A percentile compares a stretch with the other conserved stretches of the same genome.
phyloP scores from a whole-genome alignment of 2,113 vertebrate genomes.

The Mus musculus region DNA sequence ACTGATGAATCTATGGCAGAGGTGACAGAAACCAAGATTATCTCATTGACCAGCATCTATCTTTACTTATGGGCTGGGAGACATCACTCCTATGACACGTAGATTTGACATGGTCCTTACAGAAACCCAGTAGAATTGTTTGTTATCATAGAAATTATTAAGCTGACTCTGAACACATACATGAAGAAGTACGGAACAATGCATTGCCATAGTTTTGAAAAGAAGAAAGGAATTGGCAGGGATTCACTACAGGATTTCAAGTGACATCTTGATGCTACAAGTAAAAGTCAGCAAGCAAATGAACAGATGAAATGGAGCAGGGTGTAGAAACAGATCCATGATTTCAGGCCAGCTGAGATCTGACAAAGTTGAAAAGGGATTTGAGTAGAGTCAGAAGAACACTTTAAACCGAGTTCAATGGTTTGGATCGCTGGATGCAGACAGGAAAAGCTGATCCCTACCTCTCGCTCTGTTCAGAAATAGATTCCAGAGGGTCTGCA shows the following conservation, averaged over 20 bases:
- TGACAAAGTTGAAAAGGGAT: neutral
- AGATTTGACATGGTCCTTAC: neutral
- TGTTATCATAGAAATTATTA: neutral
- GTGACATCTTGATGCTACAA: neutral
- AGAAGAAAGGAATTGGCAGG: neutral
- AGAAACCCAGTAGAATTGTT: neutral
- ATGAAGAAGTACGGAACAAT: neutral
- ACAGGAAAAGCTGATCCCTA: neutral
- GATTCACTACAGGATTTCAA: neutral
- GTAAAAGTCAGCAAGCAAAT: neutral
- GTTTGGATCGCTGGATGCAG: neutral
- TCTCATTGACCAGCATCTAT: neutral
- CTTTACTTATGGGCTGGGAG: neutral
- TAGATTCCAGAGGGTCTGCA: neutral
- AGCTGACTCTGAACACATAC: neutral
- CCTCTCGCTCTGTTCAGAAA: neutral
- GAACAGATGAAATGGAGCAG: neutral
- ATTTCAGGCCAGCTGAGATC: neutral
- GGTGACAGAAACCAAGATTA: neutral
- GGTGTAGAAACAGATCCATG: neutral
- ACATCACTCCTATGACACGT: too few relatives aligned
- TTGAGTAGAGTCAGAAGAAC: neutral
- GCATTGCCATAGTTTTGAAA: neutral
- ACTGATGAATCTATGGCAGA: neutral
- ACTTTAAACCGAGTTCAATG: neutral